A percentile compares a stretch with the other conserved stretches of the same genome.
Conservation (phyloP, 2,113 vertebrate species). For the Chrysemys picta region DNA sequence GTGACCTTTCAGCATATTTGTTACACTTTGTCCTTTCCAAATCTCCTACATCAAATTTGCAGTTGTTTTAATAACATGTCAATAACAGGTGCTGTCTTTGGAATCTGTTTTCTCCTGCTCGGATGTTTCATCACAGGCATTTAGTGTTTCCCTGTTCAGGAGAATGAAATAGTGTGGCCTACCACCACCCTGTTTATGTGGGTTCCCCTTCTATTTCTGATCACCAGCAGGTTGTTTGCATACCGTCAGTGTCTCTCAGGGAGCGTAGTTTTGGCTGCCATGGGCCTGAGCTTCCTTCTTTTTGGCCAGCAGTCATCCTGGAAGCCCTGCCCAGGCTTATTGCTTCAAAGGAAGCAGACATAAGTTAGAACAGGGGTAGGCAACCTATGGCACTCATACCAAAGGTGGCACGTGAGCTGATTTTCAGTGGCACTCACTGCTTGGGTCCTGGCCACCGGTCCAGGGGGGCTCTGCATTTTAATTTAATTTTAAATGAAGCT, state of each 20-base stretch:
- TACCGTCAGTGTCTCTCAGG: background rate
- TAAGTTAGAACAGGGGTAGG: background rate
- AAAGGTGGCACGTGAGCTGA: no score
- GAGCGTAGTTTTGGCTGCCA: accelerated
- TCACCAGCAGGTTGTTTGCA: background rate
- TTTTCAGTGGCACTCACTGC: no score
- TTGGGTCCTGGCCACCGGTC: no score
- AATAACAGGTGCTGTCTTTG: background rate
- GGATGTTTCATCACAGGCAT: background rate
- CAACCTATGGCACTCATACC: no score
- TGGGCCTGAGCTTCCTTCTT: background rate
- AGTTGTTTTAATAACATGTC: background rate
- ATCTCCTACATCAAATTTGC: background rate
- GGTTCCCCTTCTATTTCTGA: background rate
- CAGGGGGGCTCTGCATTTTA: no score
- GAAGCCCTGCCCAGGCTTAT: background rate
- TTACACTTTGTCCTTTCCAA: background rate
- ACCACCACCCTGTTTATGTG: background rate
- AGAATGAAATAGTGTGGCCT: background rate
- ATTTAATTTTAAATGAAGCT: no score
- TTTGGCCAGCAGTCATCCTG: background rate
- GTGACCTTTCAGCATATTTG: accelerated
- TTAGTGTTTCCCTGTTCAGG: background rate
- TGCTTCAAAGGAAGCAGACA: background rate
- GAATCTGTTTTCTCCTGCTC: background rate